Evolutionary conservation across 2,888 invertebrate genomes (phyloP).

Genomic region (Rugalucina vietnamica): DNA sequence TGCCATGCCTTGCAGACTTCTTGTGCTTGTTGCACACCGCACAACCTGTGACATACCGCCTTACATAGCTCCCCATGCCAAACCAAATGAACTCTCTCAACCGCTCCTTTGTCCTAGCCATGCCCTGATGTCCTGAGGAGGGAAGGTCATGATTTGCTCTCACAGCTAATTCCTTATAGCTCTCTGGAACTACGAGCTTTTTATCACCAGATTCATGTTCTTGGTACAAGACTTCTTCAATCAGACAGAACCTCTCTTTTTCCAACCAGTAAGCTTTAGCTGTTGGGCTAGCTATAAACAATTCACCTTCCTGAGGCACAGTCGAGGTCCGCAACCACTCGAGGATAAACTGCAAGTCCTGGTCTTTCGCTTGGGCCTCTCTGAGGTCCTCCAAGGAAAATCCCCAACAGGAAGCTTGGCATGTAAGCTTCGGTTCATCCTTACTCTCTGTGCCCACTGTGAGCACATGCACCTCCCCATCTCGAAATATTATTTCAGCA

Average conservation of each 20-base stretch:
- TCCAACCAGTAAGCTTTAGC: slow-evolving; percentile 11
- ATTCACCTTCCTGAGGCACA: neutral
- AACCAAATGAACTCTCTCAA: neutral
- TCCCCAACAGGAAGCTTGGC: neutral
- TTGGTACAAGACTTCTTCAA: neutral
- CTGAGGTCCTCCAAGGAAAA: neutral
- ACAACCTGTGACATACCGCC: neutral
- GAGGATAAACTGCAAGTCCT: neutral
- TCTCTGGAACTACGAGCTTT: neutral
- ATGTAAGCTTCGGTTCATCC: neutral
- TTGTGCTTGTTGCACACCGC: neutral
- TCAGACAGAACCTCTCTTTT: neutral
- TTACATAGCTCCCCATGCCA: neutral
- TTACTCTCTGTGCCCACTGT: neutral
- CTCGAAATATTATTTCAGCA: neutral
- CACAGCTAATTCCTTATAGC: neutral
- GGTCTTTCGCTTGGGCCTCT: neutral
- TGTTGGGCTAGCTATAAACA: slow-evolving; percentile 14
- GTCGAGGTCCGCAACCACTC: neutral
- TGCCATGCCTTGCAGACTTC: neutral
- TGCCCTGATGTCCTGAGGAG: neutral
- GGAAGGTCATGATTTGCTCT: neutral
- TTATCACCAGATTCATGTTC: neutral
- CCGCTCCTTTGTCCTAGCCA: neutral
- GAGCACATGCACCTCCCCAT: neutral